These are phyloP conservation scores for Elachura formosa DNA, from an alignment of 2,113 vertebrate genomes.

Conservation along the genomic window DNA sequence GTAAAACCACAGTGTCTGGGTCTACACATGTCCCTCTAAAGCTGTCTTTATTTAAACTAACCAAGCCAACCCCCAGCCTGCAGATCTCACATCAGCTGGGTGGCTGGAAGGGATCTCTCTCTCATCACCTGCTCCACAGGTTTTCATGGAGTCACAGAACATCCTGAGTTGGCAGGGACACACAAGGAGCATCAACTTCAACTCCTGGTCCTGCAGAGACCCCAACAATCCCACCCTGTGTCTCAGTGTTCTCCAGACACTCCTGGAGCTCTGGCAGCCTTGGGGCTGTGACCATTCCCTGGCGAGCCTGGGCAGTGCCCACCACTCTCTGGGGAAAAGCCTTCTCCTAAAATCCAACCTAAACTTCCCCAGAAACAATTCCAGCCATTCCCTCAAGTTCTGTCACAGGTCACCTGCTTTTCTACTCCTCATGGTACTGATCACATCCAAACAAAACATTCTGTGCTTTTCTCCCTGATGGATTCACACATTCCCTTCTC, in stretches of 20 bases:
- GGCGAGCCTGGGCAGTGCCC: background rate
- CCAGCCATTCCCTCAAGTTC: background rate
- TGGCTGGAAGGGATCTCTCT: background rate
- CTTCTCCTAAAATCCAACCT: background rate
- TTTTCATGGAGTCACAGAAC: background rate
- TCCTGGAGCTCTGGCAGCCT: background rate
- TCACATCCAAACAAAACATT: background rate
- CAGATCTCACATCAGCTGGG: background rate
- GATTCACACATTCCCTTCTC: background rate
- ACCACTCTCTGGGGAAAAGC: background rate
- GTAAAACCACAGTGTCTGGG: slow-evolving; percentile 18
- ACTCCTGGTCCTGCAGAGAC: background rate
- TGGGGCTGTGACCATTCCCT: background rate
- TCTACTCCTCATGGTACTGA: background rate
- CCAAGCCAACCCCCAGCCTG: background rate
- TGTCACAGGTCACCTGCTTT: background rate
- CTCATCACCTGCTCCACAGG: background rate
- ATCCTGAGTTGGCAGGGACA: background rate
- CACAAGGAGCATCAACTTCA: background rate
- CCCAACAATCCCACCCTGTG: background rate
- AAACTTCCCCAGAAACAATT: background rate
- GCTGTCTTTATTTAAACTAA: background rate
- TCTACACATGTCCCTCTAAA: background rate
- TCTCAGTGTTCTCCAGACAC: background rate
- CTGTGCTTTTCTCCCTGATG: background rate